Conservation (phyloP, 2,888 invertebrate genomes). For the Phyto melanocephala region DNA sequence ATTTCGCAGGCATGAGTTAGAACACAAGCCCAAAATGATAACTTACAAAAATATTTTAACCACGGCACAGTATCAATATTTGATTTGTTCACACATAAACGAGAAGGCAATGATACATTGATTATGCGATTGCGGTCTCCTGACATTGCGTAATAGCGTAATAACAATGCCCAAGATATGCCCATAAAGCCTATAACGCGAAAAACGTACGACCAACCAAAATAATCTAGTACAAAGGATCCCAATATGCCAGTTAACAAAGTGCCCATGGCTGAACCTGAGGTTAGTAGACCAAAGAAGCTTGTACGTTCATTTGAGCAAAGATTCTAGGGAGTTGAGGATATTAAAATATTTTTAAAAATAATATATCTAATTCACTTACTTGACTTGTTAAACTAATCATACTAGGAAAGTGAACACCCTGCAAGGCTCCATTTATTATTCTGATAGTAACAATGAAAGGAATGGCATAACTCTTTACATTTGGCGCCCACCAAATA, state of each 20-base stretch:
- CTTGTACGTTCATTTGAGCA: constrained; percentile 83
- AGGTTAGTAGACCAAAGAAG: constrained; percentile 83
- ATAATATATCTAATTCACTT: constrained; percentile 53
- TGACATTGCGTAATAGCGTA: constrained; percentile 81
- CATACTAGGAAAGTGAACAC: constrained; percentile 85
- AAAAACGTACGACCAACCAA: constrained; percentile 84
- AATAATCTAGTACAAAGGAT: constrained; percentile 83
- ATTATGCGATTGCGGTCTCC: constrained; percentile 77
- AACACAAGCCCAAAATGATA: constrained; percentile 85
- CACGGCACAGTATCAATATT: constrained; percentile 80
- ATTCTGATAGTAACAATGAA: constrained; percentile 82
- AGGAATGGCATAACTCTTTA: constrained; percentile 79
- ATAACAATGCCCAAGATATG: constrained; percentile 81
- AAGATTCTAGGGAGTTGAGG: constrained; percentile 79
- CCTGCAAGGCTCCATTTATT: constrained; percentile 83
- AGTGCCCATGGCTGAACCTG: constrained; percentile 83
- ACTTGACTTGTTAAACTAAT: constrained; percentile 83
- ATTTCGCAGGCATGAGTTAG: constrained; percentile 86
- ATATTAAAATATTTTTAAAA: not conserved
- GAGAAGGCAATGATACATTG: constrained; percentile 76
- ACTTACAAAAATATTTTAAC: constrained; percentile 81
- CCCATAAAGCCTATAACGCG: constrained; percentile 82
- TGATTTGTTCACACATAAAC: constrained; percentile 76
- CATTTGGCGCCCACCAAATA: constrained; percentile 77
- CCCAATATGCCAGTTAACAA: constrained; percentile 84